A percentile compares a stretch with the other conserved stretches of the same genome.
Evolutionary conservation across 2,113 vertebrate species (phyloP).

Genomic region (Heterotilapia buettikoferi): DNA sequence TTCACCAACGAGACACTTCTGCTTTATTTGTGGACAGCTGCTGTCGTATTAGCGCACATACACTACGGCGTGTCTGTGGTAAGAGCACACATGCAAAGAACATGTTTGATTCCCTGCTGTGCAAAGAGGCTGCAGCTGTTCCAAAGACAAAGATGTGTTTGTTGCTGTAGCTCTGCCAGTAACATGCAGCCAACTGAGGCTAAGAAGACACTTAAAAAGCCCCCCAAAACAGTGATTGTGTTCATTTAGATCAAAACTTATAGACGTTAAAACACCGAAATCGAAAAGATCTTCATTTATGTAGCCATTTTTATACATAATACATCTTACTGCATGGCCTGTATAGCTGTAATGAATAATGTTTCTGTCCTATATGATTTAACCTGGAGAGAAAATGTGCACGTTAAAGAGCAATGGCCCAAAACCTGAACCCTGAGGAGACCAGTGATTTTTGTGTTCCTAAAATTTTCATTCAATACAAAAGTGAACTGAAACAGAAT

Average conservation of each 20-base stretch:
- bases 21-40: slow-evolving; percentile 74
- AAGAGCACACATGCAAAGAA: slow-evolving; percentile 52
- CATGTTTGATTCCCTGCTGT: neutral
- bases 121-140: neutral
- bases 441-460: neutral
- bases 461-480: neutral
- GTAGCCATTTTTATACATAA: neutral
- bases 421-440: neutral
- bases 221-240: neutral
- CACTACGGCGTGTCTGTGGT: slow-evolving; percentile 95
- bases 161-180: neutral
- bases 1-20: slow-evolving; percentile 70
- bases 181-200: neutral
- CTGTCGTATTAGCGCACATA: slow-evolving; percentile 83
- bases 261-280: neutral
- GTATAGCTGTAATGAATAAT: neutral
- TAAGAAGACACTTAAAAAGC: neutral
- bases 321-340: neutral
- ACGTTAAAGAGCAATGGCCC: neutral
- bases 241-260: neutral
- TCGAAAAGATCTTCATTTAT: accelerated
- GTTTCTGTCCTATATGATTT: neutral
- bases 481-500: neutral
- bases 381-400: neutral
- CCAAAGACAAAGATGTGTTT: neutral